Conservation (phyloP, 2,113 vertebrate species). For the Deroptyus accipitrinus region DNA sequence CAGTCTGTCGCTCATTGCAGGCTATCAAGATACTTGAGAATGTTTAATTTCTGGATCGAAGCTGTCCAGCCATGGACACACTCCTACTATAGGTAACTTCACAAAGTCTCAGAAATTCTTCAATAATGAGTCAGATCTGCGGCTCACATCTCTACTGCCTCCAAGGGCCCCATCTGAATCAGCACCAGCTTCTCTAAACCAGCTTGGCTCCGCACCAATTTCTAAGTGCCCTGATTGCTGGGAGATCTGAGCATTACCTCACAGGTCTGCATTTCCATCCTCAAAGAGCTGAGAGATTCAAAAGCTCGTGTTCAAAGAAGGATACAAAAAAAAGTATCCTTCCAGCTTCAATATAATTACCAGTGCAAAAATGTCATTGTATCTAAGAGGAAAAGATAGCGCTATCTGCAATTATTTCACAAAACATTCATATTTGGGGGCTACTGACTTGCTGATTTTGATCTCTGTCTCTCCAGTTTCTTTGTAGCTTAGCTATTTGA, state of each 20-base stretch:
- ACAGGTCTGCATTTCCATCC: background rate
- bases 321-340: background rate
- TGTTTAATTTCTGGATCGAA: background rate
- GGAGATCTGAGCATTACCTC: background rate
- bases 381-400: background rate
- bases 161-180: background rate
- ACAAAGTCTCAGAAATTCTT: background rate
- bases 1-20: background rate
- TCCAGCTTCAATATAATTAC: background rate
- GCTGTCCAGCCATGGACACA: background rate
- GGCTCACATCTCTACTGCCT: background rate
- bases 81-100: background rate
- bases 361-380: background rate
- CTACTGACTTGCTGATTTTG: background rate
- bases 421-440: background rate
- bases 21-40: background rate
- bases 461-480: background rate
- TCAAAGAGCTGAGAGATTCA: background rate
- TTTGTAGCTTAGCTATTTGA: background rate
- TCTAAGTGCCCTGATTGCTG: background rate
- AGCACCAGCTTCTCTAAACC: background rate
- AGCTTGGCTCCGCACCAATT: background rate
- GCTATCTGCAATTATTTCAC: background rate
- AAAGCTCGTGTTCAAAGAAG: background rate
- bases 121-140: background rate